phyloP scores from a whole-genome alignment of 2,797 vertebrate genomes.

The Bradypus variegatus region DNA sequence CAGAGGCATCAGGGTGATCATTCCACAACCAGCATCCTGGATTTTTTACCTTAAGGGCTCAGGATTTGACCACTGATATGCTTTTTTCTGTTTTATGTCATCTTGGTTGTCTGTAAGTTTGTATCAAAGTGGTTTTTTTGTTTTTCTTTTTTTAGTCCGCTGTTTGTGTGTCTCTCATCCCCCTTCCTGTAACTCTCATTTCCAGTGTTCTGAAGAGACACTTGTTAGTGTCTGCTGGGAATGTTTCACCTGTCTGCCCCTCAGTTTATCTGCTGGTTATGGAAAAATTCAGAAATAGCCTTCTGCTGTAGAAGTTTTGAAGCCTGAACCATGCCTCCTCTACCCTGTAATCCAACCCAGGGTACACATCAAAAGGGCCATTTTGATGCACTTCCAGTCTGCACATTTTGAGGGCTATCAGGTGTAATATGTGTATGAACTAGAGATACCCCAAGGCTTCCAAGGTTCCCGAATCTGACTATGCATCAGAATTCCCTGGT shows the following conservation, averaged over 20 bases:
- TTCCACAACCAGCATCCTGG: not conserved
- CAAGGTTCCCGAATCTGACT: not conserved
- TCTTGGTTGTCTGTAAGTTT: not conserved
- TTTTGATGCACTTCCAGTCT: not conserved
- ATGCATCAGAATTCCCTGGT: not conserved
- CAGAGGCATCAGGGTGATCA: not conserved
- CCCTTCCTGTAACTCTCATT: not conserved
- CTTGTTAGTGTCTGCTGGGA: not conserved
- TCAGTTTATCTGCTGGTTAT: not conserved
- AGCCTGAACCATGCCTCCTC: not conserved
- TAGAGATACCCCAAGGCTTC: not conserved
- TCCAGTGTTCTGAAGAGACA: not conserved
- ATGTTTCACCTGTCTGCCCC: not conserved
- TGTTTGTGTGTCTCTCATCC: conserved; percentile 13
- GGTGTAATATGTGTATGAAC: not conserved
- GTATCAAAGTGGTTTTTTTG: not conserved
- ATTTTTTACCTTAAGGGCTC: not conserved
- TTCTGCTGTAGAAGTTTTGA: not conserved
- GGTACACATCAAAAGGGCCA: not conserved
- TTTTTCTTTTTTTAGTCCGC: not conserved
- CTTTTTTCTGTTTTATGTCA: not conserved
- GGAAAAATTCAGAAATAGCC: not conserved
- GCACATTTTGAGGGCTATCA: not conserved
- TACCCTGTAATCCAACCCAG: not conserved
- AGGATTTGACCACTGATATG: not conserved